Evolutionary conservation across 2,888 invertebrate species (phyloP).

Genomic region (Agrochola lychnidis): DNA sequence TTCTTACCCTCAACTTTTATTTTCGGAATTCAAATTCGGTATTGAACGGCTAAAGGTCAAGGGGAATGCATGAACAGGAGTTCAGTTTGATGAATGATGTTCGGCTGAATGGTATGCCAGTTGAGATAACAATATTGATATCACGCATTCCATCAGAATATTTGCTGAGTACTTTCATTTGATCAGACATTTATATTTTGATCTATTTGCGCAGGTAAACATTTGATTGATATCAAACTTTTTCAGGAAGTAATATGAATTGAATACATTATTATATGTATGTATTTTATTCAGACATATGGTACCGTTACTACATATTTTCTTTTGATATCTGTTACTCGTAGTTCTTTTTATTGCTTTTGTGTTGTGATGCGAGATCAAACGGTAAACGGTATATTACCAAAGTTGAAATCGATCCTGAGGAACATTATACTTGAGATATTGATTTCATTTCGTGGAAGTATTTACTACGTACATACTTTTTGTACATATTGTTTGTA

Average conservation of each 20-base stretch:
- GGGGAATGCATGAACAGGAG: conserved; percentile 37
- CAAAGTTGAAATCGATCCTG: conserved; percentile 25
- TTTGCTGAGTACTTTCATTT: conserved; percentile 46
- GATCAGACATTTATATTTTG: conserved; percentile 42
- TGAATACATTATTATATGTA: conserved; percentile 15
- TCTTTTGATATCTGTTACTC: conserved; percentile 40
- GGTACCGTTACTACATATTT: conserved; percentile 15
- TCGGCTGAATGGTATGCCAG: conserved; percentile 41
- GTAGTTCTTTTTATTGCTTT: conserved; percentile 21
- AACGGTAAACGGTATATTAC: conserved; percentile 37
- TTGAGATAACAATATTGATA: conserved; percentile 55
- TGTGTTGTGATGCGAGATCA: conserved; percentile 39
- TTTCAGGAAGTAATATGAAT: conserved; percentile 34
- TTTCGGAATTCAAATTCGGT: conserved; percentile 30
- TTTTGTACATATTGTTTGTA: not conserved
- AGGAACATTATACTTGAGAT: conserved; percentile 6
- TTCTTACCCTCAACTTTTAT: conserved; percentile 49
- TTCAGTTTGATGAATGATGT: conserved; percentile 50
- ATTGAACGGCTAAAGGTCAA: conserved; percentile 46
- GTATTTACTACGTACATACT: not conserved
- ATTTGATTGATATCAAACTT: conserved; percentile 43
- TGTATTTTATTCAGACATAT: conserved; percentile 26
- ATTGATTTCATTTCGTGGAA: conserved; percentile 13
- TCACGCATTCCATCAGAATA: conserved; percentile 46
- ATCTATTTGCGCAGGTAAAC: conserved; percentile 42